Evolutionary conservation across 2,113 vertebrate genomes (phyloP), one percentile per base, ranked within the genome.

Genomic region (Nerophis ophidion): DNA sequence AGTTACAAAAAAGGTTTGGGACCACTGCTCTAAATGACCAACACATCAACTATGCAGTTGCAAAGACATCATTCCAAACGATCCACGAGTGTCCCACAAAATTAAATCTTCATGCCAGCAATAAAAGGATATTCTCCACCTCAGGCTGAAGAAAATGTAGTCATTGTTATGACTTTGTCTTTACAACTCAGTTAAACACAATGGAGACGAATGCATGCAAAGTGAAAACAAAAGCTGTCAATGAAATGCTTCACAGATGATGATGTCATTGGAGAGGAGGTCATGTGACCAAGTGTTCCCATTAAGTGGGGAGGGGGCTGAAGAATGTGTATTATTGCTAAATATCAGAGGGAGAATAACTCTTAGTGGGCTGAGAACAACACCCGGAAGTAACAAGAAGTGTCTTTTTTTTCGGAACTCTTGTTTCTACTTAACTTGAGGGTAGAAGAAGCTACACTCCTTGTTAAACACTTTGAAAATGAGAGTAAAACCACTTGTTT

Each of bases 281-380:
- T 60, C 65, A 65, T 63, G 63, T 66, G 75, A 84, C 73, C 45
- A 76, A 75, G 69, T 62, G 64, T 40, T 63, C 74, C 65, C 53
- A 49, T 66, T 64, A 62, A 56, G 67, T 11, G 11, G 49, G 69
- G 70, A 72, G 64, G 56, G 44, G 58, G 46, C 62, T 26, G 59
- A 77, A 72, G 80, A 85, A 84, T 82, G 81, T 77, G 74, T 56
- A 60, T 66, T 75, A 76, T 72, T 71, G 68, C 60, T 66, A 13
- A 77, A 78, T 72, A 68, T 50, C 72, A 69, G 63, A 60, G 73
- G 76, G 70, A 80, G 86, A 86, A 81, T 83, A 86, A 88, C 83
- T 75, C 79, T 49, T 81, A 70, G 66, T 36, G 76, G 81, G 75
- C 70, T 82, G 79, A 80, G 82, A 84, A 87, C 68, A 72, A 57